These are phyloP conservation scores for Polyommatus icarus DNA, from an alignment of 2,888 invertebrate species.

Conservation along the genomic window DNA sequence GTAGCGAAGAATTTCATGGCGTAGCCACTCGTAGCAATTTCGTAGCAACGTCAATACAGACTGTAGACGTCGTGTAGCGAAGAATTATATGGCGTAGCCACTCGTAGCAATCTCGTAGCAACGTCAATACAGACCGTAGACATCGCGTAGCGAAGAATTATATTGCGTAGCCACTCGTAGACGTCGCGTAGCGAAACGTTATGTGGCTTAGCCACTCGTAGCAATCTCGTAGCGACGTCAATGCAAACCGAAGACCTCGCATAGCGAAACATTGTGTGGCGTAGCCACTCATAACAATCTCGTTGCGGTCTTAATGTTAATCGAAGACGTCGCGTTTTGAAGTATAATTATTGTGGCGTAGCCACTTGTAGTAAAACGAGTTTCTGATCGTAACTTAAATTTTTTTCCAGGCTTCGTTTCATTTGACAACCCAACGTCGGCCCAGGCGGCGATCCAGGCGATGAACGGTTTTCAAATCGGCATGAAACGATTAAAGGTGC, in stretches of 20 bases:
- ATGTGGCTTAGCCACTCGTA: not conserved
- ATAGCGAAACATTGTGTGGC: not conserved
- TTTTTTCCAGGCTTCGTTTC: constrained; percentile 95
- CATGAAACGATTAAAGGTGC: constrained; percentile 99
- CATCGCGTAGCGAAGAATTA: not conserved
- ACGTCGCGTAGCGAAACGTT: not conserved
- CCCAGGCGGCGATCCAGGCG: constrained; percentile 98
- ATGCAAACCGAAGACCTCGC: not conserved
- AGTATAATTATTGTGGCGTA: not conserved
- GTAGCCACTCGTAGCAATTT: not conserved
- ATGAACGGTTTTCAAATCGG: constrained; percentile 99
- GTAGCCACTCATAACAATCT: not conserved
- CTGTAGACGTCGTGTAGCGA: not conserved
- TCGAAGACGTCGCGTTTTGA: not conserved
- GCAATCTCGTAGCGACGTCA: not conserved
- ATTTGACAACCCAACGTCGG: constrained; percentile 98
- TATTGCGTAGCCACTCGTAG: not conserved
- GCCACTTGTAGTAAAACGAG: not conserved
- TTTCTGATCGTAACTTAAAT: not conserved
- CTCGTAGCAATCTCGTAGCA: not conserved
- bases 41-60: not conserved
- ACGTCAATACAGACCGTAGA: not conserved
- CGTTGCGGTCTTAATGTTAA: not conserved
- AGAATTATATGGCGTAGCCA: not conserved
- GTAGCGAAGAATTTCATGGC: too few relatives aligned